These are phyloP conservation scores for Fistularia commersonii DNA, from an alignment of 2,797 vertebrate species.

Conservation along the genomic window DNA sequence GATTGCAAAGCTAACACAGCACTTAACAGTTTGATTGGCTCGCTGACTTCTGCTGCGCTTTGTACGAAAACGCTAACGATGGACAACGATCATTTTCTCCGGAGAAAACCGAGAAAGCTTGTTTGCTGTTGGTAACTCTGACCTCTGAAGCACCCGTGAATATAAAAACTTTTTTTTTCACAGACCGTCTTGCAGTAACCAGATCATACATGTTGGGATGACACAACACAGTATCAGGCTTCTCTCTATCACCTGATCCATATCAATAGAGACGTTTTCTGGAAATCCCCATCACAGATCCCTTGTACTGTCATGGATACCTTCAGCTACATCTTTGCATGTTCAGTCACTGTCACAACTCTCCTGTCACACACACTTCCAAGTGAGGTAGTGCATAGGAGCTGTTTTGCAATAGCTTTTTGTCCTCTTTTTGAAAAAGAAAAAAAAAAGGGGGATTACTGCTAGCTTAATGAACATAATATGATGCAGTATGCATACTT, in stretches of 20 bases:
- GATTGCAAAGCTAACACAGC: too few relatives aligned
- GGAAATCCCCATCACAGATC: conserved; percentile 68
- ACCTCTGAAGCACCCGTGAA: conserved; percentile 16
- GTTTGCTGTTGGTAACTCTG: neutral
- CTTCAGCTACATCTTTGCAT: conserved; percentile 16
- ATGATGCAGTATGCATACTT: too few relatives aligned
- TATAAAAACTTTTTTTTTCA: conserved; percentile 16
- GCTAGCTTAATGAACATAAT: too few relatives aligned
- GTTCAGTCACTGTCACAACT: conserved; percentile 3
- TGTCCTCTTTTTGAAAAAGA: too few relatives aligned
- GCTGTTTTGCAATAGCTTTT: neutral
- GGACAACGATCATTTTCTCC: too few relatives aligned
- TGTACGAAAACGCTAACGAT: too few relatives aligned
- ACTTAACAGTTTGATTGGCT: too few relatives aligned
- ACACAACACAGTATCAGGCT: conserved; percentile 42
- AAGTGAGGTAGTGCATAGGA: neutral
- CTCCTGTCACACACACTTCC: conserved; percentile 8
- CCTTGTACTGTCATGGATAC: conserved; percentile 39
- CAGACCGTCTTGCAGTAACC: conserved; percentile 35
- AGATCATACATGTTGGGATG: conserved; percentile 42
- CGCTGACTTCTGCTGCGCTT: too few relatives aligned
- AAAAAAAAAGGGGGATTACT: too few relatives aligned
- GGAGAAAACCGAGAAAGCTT: too few relatives aligned
- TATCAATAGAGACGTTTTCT: conserved; percentile 40
- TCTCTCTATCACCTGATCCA: conserved; percentile 42